Evolutionary conservation across 2,888 invertebrate genomes (phyloP), one percentile per base, ranked within the genome.

Genomic region (Frankliniella fusca): DNA sequence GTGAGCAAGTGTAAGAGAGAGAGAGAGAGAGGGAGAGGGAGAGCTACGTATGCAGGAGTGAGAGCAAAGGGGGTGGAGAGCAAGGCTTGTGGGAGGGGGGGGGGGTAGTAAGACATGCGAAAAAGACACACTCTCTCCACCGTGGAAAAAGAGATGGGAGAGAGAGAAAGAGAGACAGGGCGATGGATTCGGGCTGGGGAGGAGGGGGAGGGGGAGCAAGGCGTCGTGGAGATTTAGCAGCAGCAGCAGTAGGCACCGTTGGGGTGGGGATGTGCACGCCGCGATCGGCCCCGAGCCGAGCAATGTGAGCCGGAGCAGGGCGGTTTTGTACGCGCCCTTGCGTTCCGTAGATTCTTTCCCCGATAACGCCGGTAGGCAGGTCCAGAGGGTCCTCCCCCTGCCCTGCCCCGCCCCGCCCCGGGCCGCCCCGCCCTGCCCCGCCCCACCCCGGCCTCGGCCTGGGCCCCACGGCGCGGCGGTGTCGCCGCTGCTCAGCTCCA

Each of bases 11-110:
- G 61, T 18, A 18, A 61, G 61, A 61, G 18, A 15, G 61, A 61
- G 61, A 61, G 61, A 61, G 61, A 61, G 61, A 61, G 61, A 61
- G 61, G 18, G 61, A 61, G 61, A 61, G 61, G 18, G 61, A 61
- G 61, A 61, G 61, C n/a, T n/a, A n/a, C n/a, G n/a, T n/a, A n/a
- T n/a, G 18, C 5, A 54, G 38, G 5, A 9, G 54, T 5, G 54
- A 38, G 54, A 54, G 54, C 3, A 54, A 7, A 12, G 38, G 5
- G 38, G 8, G 54, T 5, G 54, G 54, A 54, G 54, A 54, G 54
- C 5, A 54, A 54, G 54, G n/a, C n/a, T n/a, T n/a, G n/a, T 5
- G 54, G 54, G 54, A 54, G 18, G 54, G 18, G 54, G 8, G 54
- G 18, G 54, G 8, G 54, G 3, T 18, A 11, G 61, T 18, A 1